A percentile compares a stretch with the other conserved stretches of the same genome.
phyloP scores from a whole-genome alignment of 2,113 vertebrate genomes.

The Xiphophorus hellerii region DNA sequence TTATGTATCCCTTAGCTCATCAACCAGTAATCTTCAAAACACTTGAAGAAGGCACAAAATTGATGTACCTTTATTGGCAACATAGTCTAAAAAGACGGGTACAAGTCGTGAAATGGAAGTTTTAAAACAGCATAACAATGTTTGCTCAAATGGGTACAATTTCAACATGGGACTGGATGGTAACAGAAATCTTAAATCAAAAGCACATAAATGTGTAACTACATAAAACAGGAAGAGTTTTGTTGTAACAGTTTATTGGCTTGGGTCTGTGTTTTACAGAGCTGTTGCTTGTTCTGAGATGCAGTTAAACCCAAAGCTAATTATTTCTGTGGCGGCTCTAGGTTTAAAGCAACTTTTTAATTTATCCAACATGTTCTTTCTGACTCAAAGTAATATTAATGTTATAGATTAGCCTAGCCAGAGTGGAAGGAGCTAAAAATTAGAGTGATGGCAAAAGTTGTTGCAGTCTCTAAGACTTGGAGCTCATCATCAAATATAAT shows the following conservation, averaged over 20 bases:
- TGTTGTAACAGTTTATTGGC: constrained; percentile 7
- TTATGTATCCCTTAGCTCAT: constrained; percentile 21
- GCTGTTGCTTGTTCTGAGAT: background rate
- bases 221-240: constrained; percentile 53
- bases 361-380: background rate
- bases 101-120: constrained; percentile 58
- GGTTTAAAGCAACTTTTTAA: background rate
- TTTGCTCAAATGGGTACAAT: constrained; percentile 33
- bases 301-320: background rate
- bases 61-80: constrained; percentile 42
- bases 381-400: background rate
- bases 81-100: constrained; percentile 52
- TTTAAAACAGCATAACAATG: constrained; percentile 38
- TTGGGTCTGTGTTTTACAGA: constrained; percentile 2
- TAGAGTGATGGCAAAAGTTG: background rate
- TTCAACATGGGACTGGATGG: constrained; percentile 58
- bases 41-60: background rate
- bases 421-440: background rate
- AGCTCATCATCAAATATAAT: too few relatives aligned
- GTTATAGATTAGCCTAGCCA: background rate
- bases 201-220: constrained; percentile 67
- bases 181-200: constrained; percentile 68
- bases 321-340: background rate
- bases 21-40: constrained; percentile 21
- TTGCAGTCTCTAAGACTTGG: background rate